Conservation (phyloP, 1,140 invertebrate genomes). For the Episyrphus balteatus region DNA sequence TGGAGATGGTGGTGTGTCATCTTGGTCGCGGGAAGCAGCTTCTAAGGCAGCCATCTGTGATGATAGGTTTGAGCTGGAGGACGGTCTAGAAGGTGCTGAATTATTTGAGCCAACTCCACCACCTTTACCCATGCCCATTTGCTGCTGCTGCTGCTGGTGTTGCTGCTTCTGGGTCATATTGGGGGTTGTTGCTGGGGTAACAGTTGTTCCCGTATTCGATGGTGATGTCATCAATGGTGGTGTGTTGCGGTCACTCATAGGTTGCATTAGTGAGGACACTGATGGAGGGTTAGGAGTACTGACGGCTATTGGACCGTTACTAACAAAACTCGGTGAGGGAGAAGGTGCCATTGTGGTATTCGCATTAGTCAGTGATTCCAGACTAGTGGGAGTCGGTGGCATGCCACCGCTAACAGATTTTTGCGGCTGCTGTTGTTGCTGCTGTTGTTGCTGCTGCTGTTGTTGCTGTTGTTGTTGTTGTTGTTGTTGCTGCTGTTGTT, state of each 20-base stretch:
- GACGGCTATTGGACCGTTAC: conserved; percentile 36
- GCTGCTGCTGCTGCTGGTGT: conserved; percentile 12
- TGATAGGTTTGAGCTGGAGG: conserved; percentile 41
- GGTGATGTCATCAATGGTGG: conserved; percentile 19
- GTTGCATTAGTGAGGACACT: conserved; percentile 36
- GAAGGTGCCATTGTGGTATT: conserved; percentile 35
- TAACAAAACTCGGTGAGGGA: conserved; percentile 38
- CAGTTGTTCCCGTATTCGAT: conserved; percentile 7
- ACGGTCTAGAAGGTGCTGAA: conserved; percentile 10
- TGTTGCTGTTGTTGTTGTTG: conserved; percentile 30
- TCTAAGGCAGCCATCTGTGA: conserved; percentile 61
- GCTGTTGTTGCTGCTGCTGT: conserved; percentile 13
- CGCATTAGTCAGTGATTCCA: conserved; percentile 21
- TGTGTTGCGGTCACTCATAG: conserved; percentile 24
- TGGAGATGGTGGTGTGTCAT: conserved; percentile 54
- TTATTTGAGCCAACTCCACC: conserved; percentile 1
- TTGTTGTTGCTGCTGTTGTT: conserved; percentile 24
- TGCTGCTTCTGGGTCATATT: not conserved
- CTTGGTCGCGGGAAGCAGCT: conserved; percentile 49
- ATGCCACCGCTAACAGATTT: conserved; percentile 25
- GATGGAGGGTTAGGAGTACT: conserved; percentile 43
- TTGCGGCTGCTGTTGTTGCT: conserved; percentile 11
- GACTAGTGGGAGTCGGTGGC: conserved; percentile 33
- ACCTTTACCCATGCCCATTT: conserved; percentile 8
- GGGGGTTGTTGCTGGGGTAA: conserved; percentile 3